Evolutionary conservation across 2,888 invertebrate species (phyloP), one percentile per base, ranked within the genome.

Genomic region (Megamerina dolium): DNA sequence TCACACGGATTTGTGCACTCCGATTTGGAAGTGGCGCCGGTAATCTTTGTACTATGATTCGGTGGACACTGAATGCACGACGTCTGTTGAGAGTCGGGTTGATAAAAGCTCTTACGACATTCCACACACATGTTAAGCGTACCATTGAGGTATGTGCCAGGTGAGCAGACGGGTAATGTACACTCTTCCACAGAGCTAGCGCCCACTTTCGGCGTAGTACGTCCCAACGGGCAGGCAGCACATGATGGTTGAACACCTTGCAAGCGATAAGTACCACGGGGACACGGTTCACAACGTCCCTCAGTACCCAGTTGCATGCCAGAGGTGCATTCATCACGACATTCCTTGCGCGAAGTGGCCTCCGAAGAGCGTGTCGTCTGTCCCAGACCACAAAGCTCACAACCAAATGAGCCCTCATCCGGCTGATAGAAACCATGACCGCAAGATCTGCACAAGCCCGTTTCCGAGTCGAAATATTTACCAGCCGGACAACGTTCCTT

Each of bases 381-480:
- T 8, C 92, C 93, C 37, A 90, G 75, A 1, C 91, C 90, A 61
- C 95, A 95, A 1, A 92, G 77, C 41, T 85, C 75, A 62, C 94
- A 94, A 2, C 84, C 79, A 74, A 94, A 93, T 37, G 93, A 85
- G 2, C 93, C 93, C 71, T 93, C 92, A 27, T 82, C 80, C 0
- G 92, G 82, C 66, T 94, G 96, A 71, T 85, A 96, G 63, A 90
- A 92, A 2, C 95, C 95, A 62, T 92, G 88, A 1, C 95, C 94
- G 66, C 96, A 96, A 53, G 87, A 86, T 39, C 88, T 78, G 63
- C 96, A 96, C 2, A 91, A 76, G 31, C 91, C 92, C 1, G 86
- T 85, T 32, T 84, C 83, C 29, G 88, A 86, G 63, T 94, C 92
- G 71, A 90, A 91, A 73, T 86, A 95, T 74, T 94, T 92, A 47